These are phyloP conservation scores for Apocrypta bakeri DNA, from an alignment of 1,140 invertebrate species.

Conservation along the genomic window DNA sequence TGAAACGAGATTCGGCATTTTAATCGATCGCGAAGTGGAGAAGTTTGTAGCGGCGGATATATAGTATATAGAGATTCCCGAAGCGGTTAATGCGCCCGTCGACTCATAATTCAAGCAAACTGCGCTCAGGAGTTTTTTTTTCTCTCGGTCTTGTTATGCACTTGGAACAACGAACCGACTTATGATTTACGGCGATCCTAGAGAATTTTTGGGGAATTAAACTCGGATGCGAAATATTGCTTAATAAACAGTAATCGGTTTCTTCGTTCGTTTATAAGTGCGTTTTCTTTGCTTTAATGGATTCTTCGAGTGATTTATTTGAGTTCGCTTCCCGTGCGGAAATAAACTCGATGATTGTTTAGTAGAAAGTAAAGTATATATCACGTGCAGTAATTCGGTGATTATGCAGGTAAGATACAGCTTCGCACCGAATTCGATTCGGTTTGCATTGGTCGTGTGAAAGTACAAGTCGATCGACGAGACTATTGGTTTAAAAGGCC, in stretches of 20 bases:
- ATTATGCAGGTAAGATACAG: no score
- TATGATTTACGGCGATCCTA: conserved; percentile 44
- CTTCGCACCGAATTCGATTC: neutral
- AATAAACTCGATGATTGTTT: no score
- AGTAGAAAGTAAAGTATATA: no score
- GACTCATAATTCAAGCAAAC: conserved; percentile 37
- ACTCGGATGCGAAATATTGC: conserved; percentile 26
- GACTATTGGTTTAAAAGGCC: conserved; percentile 1
- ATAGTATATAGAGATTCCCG: neutral
- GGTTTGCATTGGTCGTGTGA: neutral
- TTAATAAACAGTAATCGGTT: conserved; percentile 41
- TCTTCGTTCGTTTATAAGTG: conserved; percentile 14
- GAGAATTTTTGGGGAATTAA: conserved; percentile 36
- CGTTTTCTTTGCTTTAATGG: conserved; percentile 24
- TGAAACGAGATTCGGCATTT: conserved; percentile 21
- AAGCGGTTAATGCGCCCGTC: neutral
- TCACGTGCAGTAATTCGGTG: no score
- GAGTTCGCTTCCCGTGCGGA: no score
- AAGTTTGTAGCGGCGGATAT: neutral
- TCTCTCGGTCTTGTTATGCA: neutral
- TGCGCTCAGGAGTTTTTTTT: conserved; percentile 2
- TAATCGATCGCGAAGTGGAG: conserved; percentile 30
- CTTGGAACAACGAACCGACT: neutral
- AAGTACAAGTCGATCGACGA: neutral
- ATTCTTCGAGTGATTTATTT: conserved; percentile 13